phyloP scores from a whole-genome alignment of 2,888 invertebrate species.

The Erpobdella octoculata region DNA sequence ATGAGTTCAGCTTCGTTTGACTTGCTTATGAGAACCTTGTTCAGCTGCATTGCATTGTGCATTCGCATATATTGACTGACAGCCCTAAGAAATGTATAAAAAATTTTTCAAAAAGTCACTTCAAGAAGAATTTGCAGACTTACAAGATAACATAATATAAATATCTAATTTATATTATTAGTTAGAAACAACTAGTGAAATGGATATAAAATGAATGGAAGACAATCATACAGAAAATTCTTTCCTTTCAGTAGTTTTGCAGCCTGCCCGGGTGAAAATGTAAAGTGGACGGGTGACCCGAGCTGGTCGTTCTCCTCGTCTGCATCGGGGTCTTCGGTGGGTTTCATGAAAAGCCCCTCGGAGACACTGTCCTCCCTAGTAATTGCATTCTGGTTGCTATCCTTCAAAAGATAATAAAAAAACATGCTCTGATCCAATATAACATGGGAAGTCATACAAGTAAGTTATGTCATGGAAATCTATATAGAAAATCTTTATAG shows the following conservation, averaged over 20 bases:
- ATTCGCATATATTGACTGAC: constrained; percentile 59
- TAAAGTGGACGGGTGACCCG: constrained; percentile 30
- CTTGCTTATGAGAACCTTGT: constrained; percentile 87
- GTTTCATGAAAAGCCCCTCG: not conserved
- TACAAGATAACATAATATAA: not conserved
- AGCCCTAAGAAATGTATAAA: constrained; percentile 24
- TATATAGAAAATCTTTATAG: not conserved
- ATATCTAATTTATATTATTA: too few relatives aligned
- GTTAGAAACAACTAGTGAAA: too few relatives aligned
- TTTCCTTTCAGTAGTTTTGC: not conserved
- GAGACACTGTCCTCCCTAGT: not conserved
- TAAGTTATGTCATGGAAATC: not conserved
- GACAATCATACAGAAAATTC: not conserved
- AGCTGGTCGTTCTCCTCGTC: not conserved
- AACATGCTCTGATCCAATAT: too few relatives aligned
- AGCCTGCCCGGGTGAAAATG: constrained; percentile 28
- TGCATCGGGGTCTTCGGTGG: not conserved
- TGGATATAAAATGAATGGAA: too few relatives aligned
- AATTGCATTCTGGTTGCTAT: too few relatives aligned
- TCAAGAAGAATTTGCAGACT: not conserved
- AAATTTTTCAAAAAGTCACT: not conserved
- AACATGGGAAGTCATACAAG: too few relatives aligned
- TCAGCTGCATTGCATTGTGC: constrained; percentile 94
- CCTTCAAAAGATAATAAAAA: too few relatives aligned
- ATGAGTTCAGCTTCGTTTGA: constrained; percentile 91